These are phyloP conservation scores for Salvelinus namaycush DNA, from an alignment of 2,113 vertebrate genomes.

Conservation along the genomic window DNA sequence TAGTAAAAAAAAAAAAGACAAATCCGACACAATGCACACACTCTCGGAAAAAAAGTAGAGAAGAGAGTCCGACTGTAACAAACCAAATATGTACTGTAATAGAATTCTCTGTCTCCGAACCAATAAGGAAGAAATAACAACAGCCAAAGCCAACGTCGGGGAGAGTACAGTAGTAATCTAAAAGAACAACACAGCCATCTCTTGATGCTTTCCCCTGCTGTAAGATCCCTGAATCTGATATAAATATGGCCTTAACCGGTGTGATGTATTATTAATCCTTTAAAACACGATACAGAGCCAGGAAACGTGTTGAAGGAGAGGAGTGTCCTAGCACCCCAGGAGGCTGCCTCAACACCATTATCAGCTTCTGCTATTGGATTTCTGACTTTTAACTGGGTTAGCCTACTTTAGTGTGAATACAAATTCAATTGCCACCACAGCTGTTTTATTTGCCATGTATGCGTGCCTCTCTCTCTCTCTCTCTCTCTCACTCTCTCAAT, in stretches of 20 bases:
- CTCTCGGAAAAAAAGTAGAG: slow-evolving; percentile 37
- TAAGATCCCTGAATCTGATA: slow-evolving; percentile 52
- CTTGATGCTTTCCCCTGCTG: slow-evolving; percentile 50
- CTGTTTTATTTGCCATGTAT: slow-evolving; percentile 75
- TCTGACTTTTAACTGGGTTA: slow-evolving; percentile 81
- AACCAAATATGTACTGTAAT: slow-evolving; percentile 68
- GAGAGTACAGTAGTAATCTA: slow-evolving; percentile 57
- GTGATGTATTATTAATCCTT: slow-evolving; percentile 76
- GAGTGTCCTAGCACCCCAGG: slow-evolving; percentile 70
- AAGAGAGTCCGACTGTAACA: slow-evolving; percentile 69
- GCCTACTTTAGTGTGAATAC: slow-evolving; percentile 81
- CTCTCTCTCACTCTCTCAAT: slow-evolving; percentile 57
- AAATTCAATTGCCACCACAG: slow-evolving; percentile 80
- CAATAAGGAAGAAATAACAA: slow-evolving; percentile 66
- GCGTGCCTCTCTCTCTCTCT: slow-evolving; percentile 28
- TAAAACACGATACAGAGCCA: slow-evolving; percentile 69
- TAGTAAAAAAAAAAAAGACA: slow-evolving; percentile 2
- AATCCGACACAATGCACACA: neutral
- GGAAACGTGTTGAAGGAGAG: slow-evolving; percentile 64
- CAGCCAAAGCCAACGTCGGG: slow-evolving; percentile 28
- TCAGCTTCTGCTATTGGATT: slow-evolving; percentile 77
- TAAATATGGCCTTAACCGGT: slow-evolving; percentile 67
- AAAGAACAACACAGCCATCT: slow-evolving; percentile 64
- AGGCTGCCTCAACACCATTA: slow-evolving; percentile 73
- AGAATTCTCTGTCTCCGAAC: slow-evolving; percentile 67